Evolutionary conservation across 2,797 vertebrate genomes (phyloP).

Genomic region (Tauraco hartlaubi): DNA sequence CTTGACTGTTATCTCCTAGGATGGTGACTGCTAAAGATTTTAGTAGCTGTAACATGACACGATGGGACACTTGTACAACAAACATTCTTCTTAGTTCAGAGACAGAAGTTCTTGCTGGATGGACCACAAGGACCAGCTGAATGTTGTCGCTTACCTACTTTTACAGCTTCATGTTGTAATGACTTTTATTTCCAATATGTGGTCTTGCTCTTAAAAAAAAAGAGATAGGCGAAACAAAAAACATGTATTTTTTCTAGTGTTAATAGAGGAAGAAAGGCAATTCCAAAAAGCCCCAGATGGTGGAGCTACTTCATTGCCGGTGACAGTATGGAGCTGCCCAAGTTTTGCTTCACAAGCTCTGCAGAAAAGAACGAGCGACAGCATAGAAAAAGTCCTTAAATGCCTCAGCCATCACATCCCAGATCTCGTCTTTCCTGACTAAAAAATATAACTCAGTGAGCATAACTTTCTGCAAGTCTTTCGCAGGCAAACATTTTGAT

Average conservation of each 20-base stretch:
- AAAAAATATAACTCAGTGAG: not conserved
- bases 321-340: not conserved
- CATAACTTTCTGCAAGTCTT: not conserved
- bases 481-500: conserved; percentile 5
- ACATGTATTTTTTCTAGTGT: fast-evolving
- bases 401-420: not conserved
- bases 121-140: not conserved
- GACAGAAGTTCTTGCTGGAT: not conserved
- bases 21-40: not conserved
- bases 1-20: not conserved
- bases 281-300: conserved; percentile 61
- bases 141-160: not conserved
- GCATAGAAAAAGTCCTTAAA: not conserved
- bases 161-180: not conserved
- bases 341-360: not conserved
- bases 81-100: not conserved
- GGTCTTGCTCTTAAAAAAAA: not conserved
- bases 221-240: not conserved
- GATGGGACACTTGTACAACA: not conserved
- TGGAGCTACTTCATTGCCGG: conserved; percentile 72
- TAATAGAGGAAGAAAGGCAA: not conserved
- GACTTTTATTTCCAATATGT: not conserved
- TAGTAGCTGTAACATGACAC: not conserved
- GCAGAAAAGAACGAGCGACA: not conserved
- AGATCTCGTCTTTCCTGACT: not conserved